These are phyloP conservation scores for Acropora yongei DNA, from an alignment of 64 coral and sea anemone species.

Conservation along the genomic window DNA sequence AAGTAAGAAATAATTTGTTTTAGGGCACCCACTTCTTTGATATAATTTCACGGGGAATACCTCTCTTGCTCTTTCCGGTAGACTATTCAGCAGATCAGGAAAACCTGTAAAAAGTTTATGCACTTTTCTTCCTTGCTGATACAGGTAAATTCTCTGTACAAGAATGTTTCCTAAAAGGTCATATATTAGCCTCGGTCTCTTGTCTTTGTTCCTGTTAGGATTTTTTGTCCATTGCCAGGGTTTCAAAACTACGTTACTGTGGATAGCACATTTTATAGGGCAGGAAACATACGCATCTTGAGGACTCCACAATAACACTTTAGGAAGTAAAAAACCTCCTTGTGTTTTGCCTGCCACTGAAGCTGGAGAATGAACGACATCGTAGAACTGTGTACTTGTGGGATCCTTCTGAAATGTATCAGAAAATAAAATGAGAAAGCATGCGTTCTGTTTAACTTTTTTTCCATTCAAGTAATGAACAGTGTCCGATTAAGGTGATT, in stretches of 20 bases:
- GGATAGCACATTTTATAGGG: conserved; percentile 2
- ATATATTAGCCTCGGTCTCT: conserved; percentile 24
- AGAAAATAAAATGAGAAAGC: not conserved
- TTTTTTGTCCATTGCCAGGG: conserved; percentile 30
- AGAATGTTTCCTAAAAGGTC: conserved; percentile 57
- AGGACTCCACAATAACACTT: conserved; percentile 53
- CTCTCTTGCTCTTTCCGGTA: not conserved
- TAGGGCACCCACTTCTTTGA: conserved; percentile 54
- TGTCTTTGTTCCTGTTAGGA: not conserved
- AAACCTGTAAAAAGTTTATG: not conserved
- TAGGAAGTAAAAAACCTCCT: conserved; percentile 8
- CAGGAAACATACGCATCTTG: conserved; percentile 29
- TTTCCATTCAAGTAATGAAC: too few species aligned
- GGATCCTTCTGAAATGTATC: conserved; percentile 26
- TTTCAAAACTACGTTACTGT: not conserved
- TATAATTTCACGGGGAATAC: conserved; percentile 25
- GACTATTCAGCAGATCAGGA: not conserved
- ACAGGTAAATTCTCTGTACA: conserved; percentile 51
- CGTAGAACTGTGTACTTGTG: not conserved
- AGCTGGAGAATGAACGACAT: not conserved
- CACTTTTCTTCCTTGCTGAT: not conserved
- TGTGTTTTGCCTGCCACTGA: not conserved
- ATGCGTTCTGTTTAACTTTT: too few species aligned
- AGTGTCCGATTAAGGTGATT: too few species aligned
- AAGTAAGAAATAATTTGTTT: conserved; percentile 10